A percentile compares a stretch with the other conserved stretches of the same genome.
These are phyloP conservation scores for Trachops cirrhosus DNA, from an alignment of 2,797 vertebrate species.

Conservation along the genomic window DNA sequence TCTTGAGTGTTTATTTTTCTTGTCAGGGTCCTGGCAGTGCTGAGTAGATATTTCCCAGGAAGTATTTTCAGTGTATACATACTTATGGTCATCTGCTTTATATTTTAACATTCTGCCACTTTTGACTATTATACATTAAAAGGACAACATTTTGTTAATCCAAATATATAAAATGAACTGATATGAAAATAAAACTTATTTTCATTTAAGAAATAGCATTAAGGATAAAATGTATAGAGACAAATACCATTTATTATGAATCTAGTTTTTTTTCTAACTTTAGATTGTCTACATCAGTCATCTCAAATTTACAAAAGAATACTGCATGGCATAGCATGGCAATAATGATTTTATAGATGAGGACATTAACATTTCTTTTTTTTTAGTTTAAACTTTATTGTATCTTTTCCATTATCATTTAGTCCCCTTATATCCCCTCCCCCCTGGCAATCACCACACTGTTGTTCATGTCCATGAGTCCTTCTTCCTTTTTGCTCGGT, in stretches of 20 bases:
- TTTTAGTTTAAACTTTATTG: too few relatives aligned
- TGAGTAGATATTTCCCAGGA: background rate
- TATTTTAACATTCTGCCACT: background rate
- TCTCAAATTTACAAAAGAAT: background rate
- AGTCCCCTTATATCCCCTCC: too few relatives aligned
- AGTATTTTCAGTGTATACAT: background rate
- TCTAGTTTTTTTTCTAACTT: background rate
- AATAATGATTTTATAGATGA: background rate
- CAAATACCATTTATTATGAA: background rate
- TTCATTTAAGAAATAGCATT: background rate
- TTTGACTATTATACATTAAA: background rate
- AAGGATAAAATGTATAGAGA: background rate
- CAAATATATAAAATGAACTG: background rate
- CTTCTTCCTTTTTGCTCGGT: too few relatives aligned
- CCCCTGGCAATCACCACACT: too few relatives aligned
- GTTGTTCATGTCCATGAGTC: too few relatives aligned
- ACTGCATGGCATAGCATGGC: background rate
- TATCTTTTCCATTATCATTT: too few relatives aligned
- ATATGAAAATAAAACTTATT: background rate
- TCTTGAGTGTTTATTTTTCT: constrained; percentile 33
- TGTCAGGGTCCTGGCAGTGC: background rate
- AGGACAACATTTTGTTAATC: background rate
- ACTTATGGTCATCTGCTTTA: background rate
- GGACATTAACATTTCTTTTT: background rate
- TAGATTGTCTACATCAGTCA: background rate